These are phyloP conservation scores for Oenanthe melanoleuca DNA, from an alignment of 2,113 vertebrate genomes.

Conservation along the genomic window DNA sequence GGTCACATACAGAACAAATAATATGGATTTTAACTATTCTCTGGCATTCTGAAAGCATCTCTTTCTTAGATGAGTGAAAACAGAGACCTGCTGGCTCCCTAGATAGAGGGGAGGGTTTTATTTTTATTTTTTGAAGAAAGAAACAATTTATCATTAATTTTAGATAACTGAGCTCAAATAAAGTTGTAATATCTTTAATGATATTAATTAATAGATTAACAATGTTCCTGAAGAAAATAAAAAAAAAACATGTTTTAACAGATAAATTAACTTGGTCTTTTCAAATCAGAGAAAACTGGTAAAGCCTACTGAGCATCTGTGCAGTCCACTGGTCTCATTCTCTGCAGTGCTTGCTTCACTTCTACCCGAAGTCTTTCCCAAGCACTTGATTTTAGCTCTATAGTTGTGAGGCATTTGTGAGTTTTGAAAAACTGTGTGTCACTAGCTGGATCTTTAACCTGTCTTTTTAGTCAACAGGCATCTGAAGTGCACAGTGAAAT, in stretches of 20 bases:
- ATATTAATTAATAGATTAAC: neutral
- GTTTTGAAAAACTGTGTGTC: neutral
- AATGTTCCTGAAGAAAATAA: neutral
- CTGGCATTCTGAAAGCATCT: neutral
- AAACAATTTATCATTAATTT: neutral
- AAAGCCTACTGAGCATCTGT: neutral
- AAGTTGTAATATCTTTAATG: neutral
- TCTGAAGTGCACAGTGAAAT: neutral
- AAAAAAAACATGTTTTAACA: neutral
- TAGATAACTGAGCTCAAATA: neutral
- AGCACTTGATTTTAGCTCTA: neutral
- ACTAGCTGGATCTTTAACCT: neutral
- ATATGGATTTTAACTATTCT: neutral
- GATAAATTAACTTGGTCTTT: neutral
- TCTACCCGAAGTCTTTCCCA: neutral
- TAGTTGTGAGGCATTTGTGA: neutral
- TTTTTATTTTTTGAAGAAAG: neutral
- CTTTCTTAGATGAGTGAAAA: neutral
- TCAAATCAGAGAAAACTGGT: neutral
- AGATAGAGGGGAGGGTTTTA: neutral
- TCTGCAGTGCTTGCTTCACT: neutral
- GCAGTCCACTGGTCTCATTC: neutral
- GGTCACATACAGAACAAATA: neutral
- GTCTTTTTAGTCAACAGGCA: neutral
- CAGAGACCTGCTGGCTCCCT: neutral